phyloP scores from a whole-genome alignment of 2,113 vertebrate species.

The Misgurnus anguillicaudatus region DNA sequence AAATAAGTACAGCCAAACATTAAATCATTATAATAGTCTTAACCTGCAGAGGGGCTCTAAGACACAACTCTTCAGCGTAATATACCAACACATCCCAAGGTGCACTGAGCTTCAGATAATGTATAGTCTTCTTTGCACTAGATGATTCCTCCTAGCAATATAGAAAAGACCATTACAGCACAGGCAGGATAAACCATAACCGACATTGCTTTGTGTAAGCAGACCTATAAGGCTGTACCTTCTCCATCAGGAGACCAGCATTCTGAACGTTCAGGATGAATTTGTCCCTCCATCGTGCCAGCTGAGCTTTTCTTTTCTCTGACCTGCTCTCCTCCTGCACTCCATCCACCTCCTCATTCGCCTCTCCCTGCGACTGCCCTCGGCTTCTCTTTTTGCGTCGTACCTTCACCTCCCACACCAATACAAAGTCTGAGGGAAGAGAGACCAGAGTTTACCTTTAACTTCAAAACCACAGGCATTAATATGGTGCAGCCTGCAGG shows the following conservation, averaged over 20 bases:
- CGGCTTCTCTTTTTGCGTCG: constrained; percentile 64
- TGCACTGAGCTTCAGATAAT: constrained; percentile 75
- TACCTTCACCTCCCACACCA: constrained; percentile 77
- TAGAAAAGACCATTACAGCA: neutral
- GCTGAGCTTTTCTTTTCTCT: constrained; percentile 63
- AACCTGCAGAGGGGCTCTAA: constrained; percentile 76
- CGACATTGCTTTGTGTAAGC: neutral
- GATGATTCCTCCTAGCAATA: constrained; percentile 73
- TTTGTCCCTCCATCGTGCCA: constrained; percentile 68
- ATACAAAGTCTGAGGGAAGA: constrained; percentile 71
- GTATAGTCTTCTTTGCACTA: constrained; percentile 71
- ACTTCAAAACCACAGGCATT: too few relatives aligned
- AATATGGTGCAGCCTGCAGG: too few relatives aligned
- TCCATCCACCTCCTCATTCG: constrained; percentile 9
- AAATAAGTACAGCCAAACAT: neutral
- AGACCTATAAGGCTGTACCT: constrained; percentile 58
- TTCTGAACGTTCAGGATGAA: constrained; percentile 71
- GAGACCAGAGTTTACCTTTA: neutral
- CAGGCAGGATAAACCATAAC: neutral
- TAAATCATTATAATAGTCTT: constrained; percentile 1
- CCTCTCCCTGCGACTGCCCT: constrained; percentile 34
- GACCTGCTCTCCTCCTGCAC: constrained; percentile 65
- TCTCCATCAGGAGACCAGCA: constrained; percentile 72
- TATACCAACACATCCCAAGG: constrained; percentile 74
- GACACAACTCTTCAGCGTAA: constrained; percentile 73